These are phyloP conservation scores for Polymixis lichenea DNA, from an alignment of 2,888 invertebrate species.

Conservation along the genomic window DNA sequence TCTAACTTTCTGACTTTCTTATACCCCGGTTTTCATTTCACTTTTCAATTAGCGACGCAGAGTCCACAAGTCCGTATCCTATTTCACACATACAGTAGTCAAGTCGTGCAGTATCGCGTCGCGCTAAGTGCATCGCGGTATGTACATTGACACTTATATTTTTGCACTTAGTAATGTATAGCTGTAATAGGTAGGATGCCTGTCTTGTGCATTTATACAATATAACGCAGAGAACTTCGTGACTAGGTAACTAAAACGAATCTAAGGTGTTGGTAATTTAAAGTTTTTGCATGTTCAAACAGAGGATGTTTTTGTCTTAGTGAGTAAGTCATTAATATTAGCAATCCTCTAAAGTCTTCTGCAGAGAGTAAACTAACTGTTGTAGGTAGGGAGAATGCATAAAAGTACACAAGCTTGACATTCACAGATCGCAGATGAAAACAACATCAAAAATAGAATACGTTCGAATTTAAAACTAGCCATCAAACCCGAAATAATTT, in stretches of 20 bases:
- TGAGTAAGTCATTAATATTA: too few relatives aligned
- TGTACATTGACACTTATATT: constrained; percentile 20
- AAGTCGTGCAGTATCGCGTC: constrained; percentile 25
- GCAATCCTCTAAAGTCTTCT: too few relatives aligned
- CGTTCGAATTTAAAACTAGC: too few relatives aligned
- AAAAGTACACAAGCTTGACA: too few relatives aligned
- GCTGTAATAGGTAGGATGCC: not conserved
- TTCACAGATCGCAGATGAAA: too few relatives aligned
- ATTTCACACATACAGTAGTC: constrained; percentile 6
- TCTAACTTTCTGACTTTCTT: not conserved
- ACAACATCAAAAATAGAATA: too few relatives aligned
- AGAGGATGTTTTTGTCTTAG: too few relatives aligned
- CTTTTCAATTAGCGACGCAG: constrained; percentile 20
- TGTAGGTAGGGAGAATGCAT: too few relatives aligned
- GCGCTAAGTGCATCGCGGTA: constrained; percentile 33
- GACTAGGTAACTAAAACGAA: not conserved
- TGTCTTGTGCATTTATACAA: constrained; percentile 6
- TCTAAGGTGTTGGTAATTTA: too few relatives aligned
- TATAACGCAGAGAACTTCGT: not conserved
- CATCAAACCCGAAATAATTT: too few relatives aligned
- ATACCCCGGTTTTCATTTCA: constrained; percentile 3
- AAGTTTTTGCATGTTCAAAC: not conserved
- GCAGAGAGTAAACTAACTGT: too few relatives aligned
- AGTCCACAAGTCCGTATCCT: constrained; percentile 8
- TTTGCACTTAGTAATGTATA: constrained; percentile 23